These are phyloP conservation scores for Probosciger aterrimus DNA, from an alignment of 2,113 vertebrate genomes.

Conservation along the genomic window DNA sequence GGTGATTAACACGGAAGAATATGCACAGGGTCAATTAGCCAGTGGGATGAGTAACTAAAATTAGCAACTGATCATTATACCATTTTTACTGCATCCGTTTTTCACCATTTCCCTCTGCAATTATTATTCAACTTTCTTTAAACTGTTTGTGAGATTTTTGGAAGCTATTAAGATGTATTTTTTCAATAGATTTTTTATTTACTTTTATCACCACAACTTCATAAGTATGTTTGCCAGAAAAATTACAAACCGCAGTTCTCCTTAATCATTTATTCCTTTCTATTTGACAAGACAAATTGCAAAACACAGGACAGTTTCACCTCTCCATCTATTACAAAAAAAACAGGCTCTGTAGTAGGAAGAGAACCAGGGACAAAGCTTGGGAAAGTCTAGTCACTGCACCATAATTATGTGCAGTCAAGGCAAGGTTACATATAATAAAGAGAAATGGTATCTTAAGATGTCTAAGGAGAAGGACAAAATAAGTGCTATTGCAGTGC, in stretches of 20 bases:
- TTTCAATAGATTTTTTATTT: not conserved
- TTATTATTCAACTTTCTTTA: slow-evolving; percentile 5
- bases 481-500: not conserved
- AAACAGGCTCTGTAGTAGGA: not conserved
- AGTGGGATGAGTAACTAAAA: not conserved
- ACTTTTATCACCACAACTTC: not conserved
- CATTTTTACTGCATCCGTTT: slow-evolving; percentile 19
- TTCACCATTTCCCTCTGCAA: not conserved
- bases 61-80: slow-evolving; percentile 46
- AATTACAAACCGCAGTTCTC: not conserved
- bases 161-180: not conserved
- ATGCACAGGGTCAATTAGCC: slow-evolving; percentile 1
- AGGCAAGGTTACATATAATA: not conserved
- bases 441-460: not conserved
- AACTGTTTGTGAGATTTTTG: not conserved
- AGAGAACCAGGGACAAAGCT: not conserved
- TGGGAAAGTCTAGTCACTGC: not conserved
- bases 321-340: not conserved
- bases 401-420: not conserved
- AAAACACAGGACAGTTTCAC: not conserved
- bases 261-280: not conserved
- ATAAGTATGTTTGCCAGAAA: not conserved
- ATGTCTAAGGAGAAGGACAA: not conserved
- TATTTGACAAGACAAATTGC: not conserved
- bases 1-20: slow-evolving; percentile 37